Evolutionary conservation across 2,797 vertebrate genomes (phyloP), one percentile per base, ranked within the genome.

Genomic region (Sebastolobus alascanus): DNA sequence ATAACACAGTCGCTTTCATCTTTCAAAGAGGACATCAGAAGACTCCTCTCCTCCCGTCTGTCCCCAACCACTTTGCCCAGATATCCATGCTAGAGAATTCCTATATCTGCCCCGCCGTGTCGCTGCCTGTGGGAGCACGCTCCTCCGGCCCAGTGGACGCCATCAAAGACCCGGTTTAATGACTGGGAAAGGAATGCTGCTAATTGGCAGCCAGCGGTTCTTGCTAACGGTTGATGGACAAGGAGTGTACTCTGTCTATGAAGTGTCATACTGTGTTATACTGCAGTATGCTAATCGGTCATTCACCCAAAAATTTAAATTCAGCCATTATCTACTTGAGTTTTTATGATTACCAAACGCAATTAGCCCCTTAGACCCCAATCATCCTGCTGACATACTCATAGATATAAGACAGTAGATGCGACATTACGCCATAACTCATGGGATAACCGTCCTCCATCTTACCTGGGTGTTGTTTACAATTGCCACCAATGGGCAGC

Each of bases 191-290:
- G 58, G 69, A 90, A 87, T 87, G 73, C 75, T 64, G 76, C 77
- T 91, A 89, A 93, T 90, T 90, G 81, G 80, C 65, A 56, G 75
- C 66, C 75, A 77, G 75, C 58, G 46, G 86, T 58, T 84, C 66
- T 55, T 25, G 52, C 73, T 77, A 12, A 61, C 10, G 38, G 70
- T 64, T 77, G 77, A 85, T 38, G 79, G 79, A 75, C 55, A 82
- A 82, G 69, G 11, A 9, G 9, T 33, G 55, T 2, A 20, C 50
- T 77, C 80, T 37, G 40, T 72, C 13, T 46, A 8, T 55, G 35
- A 70, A 60, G 59, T 67, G 54, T 55, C 46, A 29, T 6, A 61
- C 18, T 56, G 35, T 29, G 63, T 50, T 33, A 27, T 38, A n/a
- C 38, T 9, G 27, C 4, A 1, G 31, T 4, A 27, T 31, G 31